Conservation (phyloP, 2,113 vertebrate species). For the Pterocles gutturalis region DNA sequence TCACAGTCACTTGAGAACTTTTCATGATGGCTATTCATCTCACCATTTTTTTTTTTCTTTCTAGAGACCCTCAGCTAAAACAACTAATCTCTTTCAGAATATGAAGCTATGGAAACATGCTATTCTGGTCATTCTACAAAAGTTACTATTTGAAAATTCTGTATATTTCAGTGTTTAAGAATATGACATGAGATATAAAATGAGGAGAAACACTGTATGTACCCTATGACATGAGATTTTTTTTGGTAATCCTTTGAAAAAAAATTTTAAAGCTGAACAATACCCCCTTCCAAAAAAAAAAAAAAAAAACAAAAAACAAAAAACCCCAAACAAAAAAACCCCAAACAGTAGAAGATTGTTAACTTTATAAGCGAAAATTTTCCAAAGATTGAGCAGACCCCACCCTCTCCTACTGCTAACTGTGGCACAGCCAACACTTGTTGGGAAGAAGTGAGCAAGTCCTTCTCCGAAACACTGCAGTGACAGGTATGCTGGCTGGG, state of each 20-base stretch:
- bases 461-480: not conserved
- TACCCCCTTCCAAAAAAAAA: fast-evolving
- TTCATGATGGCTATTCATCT: not conserved
- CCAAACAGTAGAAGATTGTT: not conserved
- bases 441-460: not conserved
- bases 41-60: not conserved
- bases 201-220: not conserved
- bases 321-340: too few relatives aligned
- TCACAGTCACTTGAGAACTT: not conserved
- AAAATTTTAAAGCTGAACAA: not conserved
- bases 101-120: not conserved
- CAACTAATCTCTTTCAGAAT: not conserved
- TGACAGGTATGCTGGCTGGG: fast-evolving
- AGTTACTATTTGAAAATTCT: not conserved
- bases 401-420: not conserved
- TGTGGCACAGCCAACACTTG: not conserved
- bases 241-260: not conserved
- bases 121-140: not conserved
- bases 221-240: not conserved
- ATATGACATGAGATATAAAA: not conserved
- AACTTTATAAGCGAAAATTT: not conserved
- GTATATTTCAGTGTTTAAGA: not conserved
- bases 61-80: not conserved
- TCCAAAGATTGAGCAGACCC: not conserved
- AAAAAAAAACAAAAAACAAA: too few relatives aligned